These are phyloP conservation scores for Promerops cafer DNA, from an alignment of 2,113 vertebrate species.

Conservation along the genomic window DNA sequence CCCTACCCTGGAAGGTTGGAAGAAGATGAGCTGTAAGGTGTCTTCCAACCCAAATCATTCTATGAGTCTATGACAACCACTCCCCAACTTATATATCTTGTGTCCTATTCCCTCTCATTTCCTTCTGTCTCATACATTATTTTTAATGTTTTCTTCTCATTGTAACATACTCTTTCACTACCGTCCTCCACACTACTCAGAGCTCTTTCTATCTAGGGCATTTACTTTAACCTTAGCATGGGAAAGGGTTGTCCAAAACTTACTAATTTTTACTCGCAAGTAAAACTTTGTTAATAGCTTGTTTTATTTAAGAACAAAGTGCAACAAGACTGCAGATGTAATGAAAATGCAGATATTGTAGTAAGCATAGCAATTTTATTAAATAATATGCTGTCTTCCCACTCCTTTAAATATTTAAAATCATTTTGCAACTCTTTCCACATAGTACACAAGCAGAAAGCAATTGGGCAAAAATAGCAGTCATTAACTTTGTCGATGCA, in stretches of 20 bases:
- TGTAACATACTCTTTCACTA: not conserved
- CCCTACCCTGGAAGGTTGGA: not conserved
- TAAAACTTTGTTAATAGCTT: not conserved
- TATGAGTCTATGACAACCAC: not conserved
- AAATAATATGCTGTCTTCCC: not conserved
- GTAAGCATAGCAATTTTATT: not conserved
- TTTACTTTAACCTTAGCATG: not conserved
- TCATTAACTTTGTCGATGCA: slow-evolving; percentile 43
- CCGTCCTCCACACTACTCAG: not conserved
- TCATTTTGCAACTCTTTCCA: not conserved
- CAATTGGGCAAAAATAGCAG: slow-evolving; percentile 51
- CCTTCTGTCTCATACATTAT: not conserved
- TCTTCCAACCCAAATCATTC: not conserved
- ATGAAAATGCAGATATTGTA: not conserved
- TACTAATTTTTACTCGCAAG: not conserved
- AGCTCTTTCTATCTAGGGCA: not conserved
- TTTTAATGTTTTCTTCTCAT: not conserved
- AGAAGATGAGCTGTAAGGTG: not conserved
- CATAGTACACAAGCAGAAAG: slow-evolving; percentile 26
- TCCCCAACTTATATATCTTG: not conserved
- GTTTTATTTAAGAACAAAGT: not conserved
- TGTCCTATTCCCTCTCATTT: not conserved
- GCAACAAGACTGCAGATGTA: not conserved
- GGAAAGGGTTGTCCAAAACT: not conserved
- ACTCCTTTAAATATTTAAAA: slow-evolving; percentile 48